Conservation (phyloP, 1,140 invertebrate species). For the Drosophila melanica region DNA sequence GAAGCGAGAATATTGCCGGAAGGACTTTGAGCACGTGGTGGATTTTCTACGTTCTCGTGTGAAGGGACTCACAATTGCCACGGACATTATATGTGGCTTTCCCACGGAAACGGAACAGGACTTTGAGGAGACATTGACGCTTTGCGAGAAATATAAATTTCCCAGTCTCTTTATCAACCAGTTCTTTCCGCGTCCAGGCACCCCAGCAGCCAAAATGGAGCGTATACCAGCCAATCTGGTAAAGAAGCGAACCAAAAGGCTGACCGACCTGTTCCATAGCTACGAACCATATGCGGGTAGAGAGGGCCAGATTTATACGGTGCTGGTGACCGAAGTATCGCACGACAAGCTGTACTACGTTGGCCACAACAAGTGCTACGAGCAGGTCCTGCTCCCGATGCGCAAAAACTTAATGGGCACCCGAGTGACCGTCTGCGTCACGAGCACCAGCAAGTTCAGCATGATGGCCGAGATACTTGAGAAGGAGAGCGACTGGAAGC, state of each 20-base stretch:
- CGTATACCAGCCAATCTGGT: conserved; percentile 92
- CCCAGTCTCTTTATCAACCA: conserved; percentile 99
- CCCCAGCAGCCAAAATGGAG: conserved; percentile 95
- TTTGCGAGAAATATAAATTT: conserved; percentile 96
- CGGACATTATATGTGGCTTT: conserved; percentile 99
- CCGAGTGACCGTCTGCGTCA: conserved; percentile 91
- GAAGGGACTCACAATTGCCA: conserved; percentile 94
- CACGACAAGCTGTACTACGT: conserved; percentile 96
- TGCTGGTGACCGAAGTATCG: conserved; percentile 96
- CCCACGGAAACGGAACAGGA: conserved; percentile 97
- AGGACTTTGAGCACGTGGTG: conserved; percentile 95
- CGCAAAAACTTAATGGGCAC: conserved; percentile 92
- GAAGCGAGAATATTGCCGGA: conserved; percentile 96
- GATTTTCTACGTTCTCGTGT: conserved; percentile 92
- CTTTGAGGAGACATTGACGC: conserved; percentile 94
- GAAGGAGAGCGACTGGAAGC: conserved; percentile 83
- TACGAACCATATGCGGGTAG: conserved; percentile 94
- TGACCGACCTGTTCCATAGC: conserved; percentile 96
- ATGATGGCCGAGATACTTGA: conserved; percentile 90
- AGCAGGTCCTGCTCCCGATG: conserved; percentile 95
- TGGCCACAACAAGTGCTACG: conserved; percentile 97
- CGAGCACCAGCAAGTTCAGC: conserved; percentile 92
- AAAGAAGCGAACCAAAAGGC: conserved; percentile 93
- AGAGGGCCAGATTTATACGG: conserved; percentile 90
- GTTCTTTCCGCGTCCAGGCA: conserved; percentile 97